Evolutionary conservation across 2,113 vertebrate genomes (phyloP).

Genomic region (Phocoena phocoena): DNA sequence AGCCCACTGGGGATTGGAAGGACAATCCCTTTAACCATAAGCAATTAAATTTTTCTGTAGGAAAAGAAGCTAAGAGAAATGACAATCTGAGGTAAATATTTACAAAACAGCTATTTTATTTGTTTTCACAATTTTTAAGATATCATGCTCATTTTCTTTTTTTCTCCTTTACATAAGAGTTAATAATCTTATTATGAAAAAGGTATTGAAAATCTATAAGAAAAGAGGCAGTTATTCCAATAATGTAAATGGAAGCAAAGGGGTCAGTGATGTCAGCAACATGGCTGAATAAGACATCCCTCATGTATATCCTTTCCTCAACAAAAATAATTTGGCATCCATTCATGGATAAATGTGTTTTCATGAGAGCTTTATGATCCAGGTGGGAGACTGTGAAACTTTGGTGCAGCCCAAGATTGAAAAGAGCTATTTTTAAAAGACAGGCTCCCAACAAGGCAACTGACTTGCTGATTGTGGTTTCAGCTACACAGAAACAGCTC

Average conservation of each 20-base stretch:
- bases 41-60: not conserved
- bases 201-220: not conserved
- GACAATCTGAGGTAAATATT: not conserved
- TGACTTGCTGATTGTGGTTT: not conserved
- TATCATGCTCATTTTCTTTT: not conserved
- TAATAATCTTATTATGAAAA: slow-evolving; percentile 2
- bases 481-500: not conserved
- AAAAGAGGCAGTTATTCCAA: not conserved
- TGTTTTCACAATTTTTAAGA: not conserved
- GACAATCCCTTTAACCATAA: not conserved
- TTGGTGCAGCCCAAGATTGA: not conserved
- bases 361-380: not conserved
- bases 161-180: not conserved
- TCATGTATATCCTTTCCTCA: not conserved
- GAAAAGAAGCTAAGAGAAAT: not conserved
- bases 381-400: not conserved
- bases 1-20: not conserved
- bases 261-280: not conserved
- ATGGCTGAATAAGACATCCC: not conserved
- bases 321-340: not conserved
- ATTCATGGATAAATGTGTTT: not conserved
- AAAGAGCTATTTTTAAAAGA: not conserved
- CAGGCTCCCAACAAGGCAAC: not conserved
- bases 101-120: not conserved
- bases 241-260: not conserved